Base-by-base conservation (phyloP, 2,888 invertebrate genomes). In the Cyclophora punctaria region DNA sequence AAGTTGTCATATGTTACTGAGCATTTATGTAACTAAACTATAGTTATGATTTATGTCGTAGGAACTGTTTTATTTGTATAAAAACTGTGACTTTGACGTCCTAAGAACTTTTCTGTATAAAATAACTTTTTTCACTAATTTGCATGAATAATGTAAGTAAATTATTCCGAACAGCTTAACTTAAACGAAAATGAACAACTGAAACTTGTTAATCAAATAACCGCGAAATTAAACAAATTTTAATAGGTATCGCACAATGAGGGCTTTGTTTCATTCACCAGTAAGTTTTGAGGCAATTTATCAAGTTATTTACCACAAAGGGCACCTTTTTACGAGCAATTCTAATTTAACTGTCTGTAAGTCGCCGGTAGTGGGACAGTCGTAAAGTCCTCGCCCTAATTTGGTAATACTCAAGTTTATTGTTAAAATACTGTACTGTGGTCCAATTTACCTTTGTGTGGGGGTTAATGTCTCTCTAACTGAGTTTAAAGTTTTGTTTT, bases 341-440 rank as follows among this genome's bases (percentile, higher is more conserved):
- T 60, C 58, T 54, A 60, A 59, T 60, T 54, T 58, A 58, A 57
- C 52, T 53, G 57, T 50, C 45, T 50, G 20, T 47, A 46, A 47
- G 52, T 50, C 48, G 41, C 20, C 42, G 46, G 56, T 55, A 52
- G 50, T 50, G 52, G 51, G 45, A 55, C 52, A 48, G 53, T 59
- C 61, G 59, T 61, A 59, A 61, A 61, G 53, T 61, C 59, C 57
- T 59, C 56, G 54, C 57, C 59, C 59, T 59, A 59, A 61, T 61
- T 61, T 58, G 57, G 56, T 61, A 56, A 59, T 57, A 59, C 50
- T 50, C 50, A 55, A 53, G 48, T 61, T 61, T 61, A 61, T 57
- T 56, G 61, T 46, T 45, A 55, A 55, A 57, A 61, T 59, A 59
- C 57, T 56, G 56, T 57, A 51, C 51, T 54, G 57, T 57, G 59